These are phyloP conservation scores for Zonotrichia albicollis DNA, from an alignment of 2,797 vertebrate species.

Conservation along the genomic window DNA sequence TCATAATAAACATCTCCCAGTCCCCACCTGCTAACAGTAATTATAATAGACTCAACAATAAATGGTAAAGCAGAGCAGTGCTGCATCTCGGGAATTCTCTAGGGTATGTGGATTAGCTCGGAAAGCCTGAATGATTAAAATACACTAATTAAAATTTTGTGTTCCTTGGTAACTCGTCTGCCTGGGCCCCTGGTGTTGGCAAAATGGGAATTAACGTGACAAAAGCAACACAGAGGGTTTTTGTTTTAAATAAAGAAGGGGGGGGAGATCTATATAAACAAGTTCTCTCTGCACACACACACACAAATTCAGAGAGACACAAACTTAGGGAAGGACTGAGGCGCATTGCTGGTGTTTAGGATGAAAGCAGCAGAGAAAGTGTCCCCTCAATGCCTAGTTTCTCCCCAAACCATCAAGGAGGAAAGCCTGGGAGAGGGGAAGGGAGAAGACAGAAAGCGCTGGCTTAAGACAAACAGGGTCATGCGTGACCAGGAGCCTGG, in stretches of 20 bases:
- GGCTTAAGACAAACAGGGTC: conserved; percentile 41
- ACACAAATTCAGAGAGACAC: conserved; percentile 57
- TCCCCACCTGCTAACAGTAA: conserved; percentile 99
- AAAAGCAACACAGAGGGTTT: conserved; percentile 99
- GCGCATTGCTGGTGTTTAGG: neutral
- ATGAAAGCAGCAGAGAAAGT: neutral
- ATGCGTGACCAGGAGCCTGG: conserved; percentile 29
- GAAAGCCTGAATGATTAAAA: conserved; percentile 99
- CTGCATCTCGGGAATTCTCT: conserved; percentile 99
- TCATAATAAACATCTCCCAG: conserved; percentile 99
- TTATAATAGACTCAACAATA: conserved; percentile 99
- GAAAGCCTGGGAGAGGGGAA: conserved; percentile 2
- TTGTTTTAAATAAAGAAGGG: conserved; percentile 97
- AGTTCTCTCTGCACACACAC: conserved; percentile 72
- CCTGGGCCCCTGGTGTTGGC: conserved; percentile 97
- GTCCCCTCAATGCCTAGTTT: neutral
- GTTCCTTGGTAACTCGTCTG: conserved; percentile 99
- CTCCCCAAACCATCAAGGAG: neutral
- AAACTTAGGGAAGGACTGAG: conserved; percentile 46
- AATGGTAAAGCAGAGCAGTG: conserved; percentile 99
- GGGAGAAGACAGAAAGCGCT: neutral
- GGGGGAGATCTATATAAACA: conserved; percentile 80
- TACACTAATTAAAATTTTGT: conserved; percentile 99
- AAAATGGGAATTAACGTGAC: conserved; percentile 99
- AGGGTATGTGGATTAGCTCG: conserved; percentile 99